Base-by-base conservation (phyloP, 2,888 invertebrate species). In the Aplocera efformata region DNA sequence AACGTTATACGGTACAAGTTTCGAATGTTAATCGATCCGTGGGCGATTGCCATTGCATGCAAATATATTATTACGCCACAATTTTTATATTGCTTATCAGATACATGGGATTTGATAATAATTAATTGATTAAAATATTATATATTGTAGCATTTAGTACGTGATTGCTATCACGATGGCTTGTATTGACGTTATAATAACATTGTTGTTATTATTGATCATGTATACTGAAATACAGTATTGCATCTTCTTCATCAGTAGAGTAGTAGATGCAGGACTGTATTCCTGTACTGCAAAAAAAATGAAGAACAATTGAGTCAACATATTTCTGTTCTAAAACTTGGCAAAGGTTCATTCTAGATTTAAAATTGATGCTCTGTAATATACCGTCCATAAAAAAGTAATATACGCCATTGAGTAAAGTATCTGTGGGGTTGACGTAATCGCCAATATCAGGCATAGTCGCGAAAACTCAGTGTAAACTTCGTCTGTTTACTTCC, bases 11-110 rank as follows among this genome's bases (percentile, higher is more conserved):
- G 52, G 63, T 60, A 65, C 70, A 50, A 64, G 72, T 69, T 72
- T 63, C 60, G 68, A 67, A 79, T 75, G 64, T 51, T 67, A 70
- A 79, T 69, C 55, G 64, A 52, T 36, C 63, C 60, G 77, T 76
- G 58, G 71, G 73, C 50, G 62, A 57, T 55, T 36, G 44, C 13
- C 13, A 17, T 50, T 48, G 41, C 47, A 49, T 41, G 40, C 45
- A 48, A 53, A 57, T 51, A n/a, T n/a, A 38, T 48, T 47, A 47
- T 58, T 60, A 58, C 51, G 51, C 43, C 44, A 40, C 46, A 41
- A 3, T 39, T 25, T 48, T 26, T 33, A 39, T 22, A 26, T 26
- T 10, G n/a, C 21, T 13, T 10, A 17, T 17, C 13, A 17, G 13
- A 17, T 17, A 17, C 5, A 17, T 17, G 5, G 13, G 3, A 17